phyloP scores from a whole-genome alignment of 2,888 invertebrate genomes.

The Drosophila buzzatii region DNA sequence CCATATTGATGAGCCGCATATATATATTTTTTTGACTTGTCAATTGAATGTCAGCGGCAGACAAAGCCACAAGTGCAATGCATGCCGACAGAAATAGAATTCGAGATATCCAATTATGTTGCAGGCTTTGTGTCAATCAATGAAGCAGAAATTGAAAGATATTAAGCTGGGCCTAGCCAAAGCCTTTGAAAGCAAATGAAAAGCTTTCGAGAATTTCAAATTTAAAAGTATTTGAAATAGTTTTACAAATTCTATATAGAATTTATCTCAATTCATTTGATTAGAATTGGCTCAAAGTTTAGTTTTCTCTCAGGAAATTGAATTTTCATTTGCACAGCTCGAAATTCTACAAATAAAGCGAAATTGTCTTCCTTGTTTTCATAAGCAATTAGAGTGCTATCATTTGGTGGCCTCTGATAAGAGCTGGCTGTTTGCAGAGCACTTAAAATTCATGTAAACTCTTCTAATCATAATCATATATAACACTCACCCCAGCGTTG shows the following conservation, averaged over 20 bases:
- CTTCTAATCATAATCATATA: conserved; percentile 15
- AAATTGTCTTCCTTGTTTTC: conserved; percentile 7
- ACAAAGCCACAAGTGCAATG: conserved; percentile 52
- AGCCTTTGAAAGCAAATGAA: neutral
- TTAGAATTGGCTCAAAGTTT: neutral
- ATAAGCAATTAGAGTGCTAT: conserved; percentile 12
- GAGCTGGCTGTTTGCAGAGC: conserved; percentile 13
- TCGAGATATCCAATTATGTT: conserved; percentile 28
- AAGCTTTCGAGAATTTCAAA: neutral
- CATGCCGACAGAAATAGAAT: conserved; percentile 26
- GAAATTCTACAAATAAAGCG: neutral
- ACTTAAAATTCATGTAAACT: conserved; percentile 13
- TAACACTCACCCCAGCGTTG: conserved; percentile 31
- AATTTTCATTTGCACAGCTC: neutral
- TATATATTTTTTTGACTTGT: conserved; percentile 7
- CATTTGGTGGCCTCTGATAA: conserved; percentile 21
- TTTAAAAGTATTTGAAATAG: no score
- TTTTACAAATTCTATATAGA: neutral
- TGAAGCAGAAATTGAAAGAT: neutral
- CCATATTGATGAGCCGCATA: conserved; percentile 31
- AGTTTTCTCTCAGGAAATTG: no score
- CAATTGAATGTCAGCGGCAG: conserved; percentile 27
- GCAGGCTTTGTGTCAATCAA: conserved; percentile 22
- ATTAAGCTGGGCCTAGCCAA: neutral
- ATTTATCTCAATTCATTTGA: neutral